Base-by-base conservation (phyloP, 2,113 vertebrate species). In the Hassar affinis region DNA sequence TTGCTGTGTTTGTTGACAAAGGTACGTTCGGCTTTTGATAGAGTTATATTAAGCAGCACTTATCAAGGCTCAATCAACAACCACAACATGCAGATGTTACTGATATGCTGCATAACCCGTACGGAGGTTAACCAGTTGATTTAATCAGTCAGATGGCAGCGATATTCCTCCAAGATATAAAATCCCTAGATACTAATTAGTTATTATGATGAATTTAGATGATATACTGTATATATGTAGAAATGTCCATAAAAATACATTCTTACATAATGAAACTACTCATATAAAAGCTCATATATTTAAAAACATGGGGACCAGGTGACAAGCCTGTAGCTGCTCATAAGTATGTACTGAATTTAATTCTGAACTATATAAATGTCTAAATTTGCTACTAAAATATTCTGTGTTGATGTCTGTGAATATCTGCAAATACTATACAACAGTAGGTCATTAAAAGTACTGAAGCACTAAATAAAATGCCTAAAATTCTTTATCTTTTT, bases 1-100 rank as follows among this genome's bases (percentile, higher is more conserved):
- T 81, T 72, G 57, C 81, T 42, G 62, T 69, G 54, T 33, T 76
- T 9, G 10, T 78, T 61, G 66, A 76, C 74, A 42, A 88, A 86
- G 87, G 87, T 88, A 84, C 2, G 86, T 80, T 25, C 52, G n/a
- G 6, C 7, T 45, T 8, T 56, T 20, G 8, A 18, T 84, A 45
- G n/a, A 51, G 6, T 33, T n/a, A 30, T 66, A 9, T 57, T 49
- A 51, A 71, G 33, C 12, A 35, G 42, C 5, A 8, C 20, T 38
- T 56, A 77, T 74, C 33, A 17, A 42, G 14, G 17, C 33, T 27
- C 35, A 54, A 18, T 33, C 47, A 38, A 76, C 72, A 71, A 77
- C 82, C 72, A 35, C 72, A 86, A 59, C 64, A 77, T 18, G 1
- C 20, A 77, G 85, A 84, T 64, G 30, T 25, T 64, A 7, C 6